Evolutionary conservation across 2,797 vertebrate species (phyloP).

Genomic region (Ptychadena robeensis): DNA sequence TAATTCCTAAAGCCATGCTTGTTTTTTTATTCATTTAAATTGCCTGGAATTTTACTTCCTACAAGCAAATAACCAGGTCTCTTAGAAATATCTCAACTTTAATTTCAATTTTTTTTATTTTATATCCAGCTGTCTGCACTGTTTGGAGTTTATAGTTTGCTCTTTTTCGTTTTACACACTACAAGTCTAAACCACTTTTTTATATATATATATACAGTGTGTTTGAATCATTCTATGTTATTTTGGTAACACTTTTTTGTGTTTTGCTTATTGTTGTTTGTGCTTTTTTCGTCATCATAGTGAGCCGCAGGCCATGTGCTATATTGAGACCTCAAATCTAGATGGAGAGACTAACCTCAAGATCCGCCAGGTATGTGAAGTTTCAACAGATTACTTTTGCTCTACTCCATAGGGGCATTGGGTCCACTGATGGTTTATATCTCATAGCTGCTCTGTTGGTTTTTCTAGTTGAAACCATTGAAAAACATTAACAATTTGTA

Average conservation of each 20-base stretch:
- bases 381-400: not conserved
- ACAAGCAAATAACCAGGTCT: not conserved
- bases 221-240: not conserved
- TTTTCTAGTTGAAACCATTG: too few relatives aligned
- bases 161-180: not conserved
- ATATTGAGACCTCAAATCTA: constrained; percentile 98
- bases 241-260: constrained; percentile 47
- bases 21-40: not conserved
- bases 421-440: too few relatives aligned
- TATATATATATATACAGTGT: not conserved
- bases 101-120: too few relatives aligned
- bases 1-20: not conserved
- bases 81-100: too few relatives aligned
- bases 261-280: not conserved
- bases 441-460: too few relatives aligned
- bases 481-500: too few relatives aligned
- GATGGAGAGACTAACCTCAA: constrained; percentile 99
- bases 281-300: constrained; percentile 70
- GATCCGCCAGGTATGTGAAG: constrained; percentile 89
- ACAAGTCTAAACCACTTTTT: not conserved
- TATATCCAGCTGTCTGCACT: not conserved
- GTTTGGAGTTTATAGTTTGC: not conserved
- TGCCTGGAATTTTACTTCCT: not conserved
- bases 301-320: constrained; percentile 98
- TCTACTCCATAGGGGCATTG: too few relatives aligned